Conservation (phyloP, 92 coral and sea anemone genomes). For the Parazoanthus atlanticus region DNA sequence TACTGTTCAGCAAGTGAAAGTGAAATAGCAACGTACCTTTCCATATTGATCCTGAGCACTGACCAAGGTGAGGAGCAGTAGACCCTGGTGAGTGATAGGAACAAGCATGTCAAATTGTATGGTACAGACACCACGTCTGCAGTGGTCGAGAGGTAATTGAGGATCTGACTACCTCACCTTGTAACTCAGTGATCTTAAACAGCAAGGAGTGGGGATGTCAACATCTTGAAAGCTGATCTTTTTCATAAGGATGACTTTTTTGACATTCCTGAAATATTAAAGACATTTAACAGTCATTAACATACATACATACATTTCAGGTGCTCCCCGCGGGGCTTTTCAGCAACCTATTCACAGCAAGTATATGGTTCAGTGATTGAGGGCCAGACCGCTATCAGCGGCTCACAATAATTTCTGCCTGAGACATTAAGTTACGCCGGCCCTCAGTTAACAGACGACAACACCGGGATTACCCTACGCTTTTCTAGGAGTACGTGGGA, state of each 20-base stretch:
- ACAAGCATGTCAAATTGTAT: not conserved
- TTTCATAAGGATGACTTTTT: not conserved
- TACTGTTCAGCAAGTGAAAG: too few species aligned
- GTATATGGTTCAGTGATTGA: too few species aligned
- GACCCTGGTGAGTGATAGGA: not conserved
- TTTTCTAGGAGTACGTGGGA: too few species aligned
- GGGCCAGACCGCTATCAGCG: too few species aligned
- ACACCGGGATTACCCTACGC: too few species aligned
- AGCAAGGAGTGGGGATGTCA: constrained; percentile 2
- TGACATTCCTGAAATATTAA: not conserved
- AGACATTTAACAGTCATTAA: not conserved
- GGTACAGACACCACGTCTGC: too few species aligned
- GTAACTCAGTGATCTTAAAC: not conserved
- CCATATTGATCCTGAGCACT: not conserved
- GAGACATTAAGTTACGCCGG: too few species aligned
- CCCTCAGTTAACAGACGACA: too few species aligned
- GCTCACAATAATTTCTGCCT: too few species aligned
- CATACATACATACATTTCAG: too few species aligned
- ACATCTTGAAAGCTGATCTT: not conserved
- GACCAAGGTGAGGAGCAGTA: not conserved
- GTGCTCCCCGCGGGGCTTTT: too few species aligned
- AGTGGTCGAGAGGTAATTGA: not conserved
- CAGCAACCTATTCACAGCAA: too few species aligned
- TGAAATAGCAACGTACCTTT: not conserved
- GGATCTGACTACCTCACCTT: not conserved